These are phyloP conservation scores for Macrobrachium rosenbergii DNA, from an alignment of 1,140 invertebrate species.

Conservation along the genomic window DNA sequence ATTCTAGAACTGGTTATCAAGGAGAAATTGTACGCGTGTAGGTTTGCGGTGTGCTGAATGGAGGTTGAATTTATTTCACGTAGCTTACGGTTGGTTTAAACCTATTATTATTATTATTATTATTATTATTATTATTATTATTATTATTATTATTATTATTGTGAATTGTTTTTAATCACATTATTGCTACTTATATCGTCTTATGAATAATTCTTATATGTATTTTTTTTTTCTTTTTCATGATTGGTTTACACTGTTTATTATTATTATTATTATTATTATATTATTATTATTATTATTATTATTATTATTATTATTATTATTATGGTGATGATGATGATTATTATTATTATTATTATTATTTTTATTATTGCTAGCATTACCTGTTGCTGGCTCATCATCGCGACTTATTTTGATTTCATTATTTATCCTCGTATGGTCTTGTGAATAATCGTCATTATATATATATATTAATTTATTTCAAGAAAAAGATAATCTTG, in stretches of 20 bases:
- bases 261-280: background rate
- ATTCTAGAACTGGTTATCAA: too few relatives aligned
- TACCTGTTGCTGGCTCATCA: background rate
- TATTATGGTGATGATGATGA: background rate
- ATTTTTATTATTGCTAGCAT: background rate
- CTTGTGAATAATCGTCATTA: background rate
- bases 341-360: background rate
- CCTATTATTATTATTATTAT: background rate
- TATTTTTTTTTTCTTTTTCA: too few relatives aligned
- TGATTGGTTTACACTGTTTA: background rate
- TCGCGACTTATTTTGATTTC: too few relatives aligned
- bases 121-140: slow-evolving; percentile 15
- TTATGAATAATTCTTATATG: too few relatives aligned
- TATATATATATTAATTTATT: too few relatives aligned
- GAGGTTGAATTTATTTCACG: too few relatives aligned
- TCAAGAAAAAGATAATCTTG: background rate
- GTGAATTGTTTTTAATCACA: too few relatives aligned
- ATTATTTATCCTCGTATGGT: too few relatives aligned
- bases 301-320: slow-evolving; percentile 5
- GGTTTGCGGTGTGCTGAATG: too few relatives aligned
- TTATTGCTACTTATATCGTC: too few relatives aligned
- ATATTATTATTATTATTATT: background rate
- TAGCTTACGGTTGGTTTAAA: too few relatives aligned
- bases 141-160: background rate
- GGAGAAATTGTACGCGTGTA: too few relatives aligned